phyloP scores from a whole-genome alignment of 2,888 invertebrate genomes.

The Apomyelois bistriatella region DNA sequence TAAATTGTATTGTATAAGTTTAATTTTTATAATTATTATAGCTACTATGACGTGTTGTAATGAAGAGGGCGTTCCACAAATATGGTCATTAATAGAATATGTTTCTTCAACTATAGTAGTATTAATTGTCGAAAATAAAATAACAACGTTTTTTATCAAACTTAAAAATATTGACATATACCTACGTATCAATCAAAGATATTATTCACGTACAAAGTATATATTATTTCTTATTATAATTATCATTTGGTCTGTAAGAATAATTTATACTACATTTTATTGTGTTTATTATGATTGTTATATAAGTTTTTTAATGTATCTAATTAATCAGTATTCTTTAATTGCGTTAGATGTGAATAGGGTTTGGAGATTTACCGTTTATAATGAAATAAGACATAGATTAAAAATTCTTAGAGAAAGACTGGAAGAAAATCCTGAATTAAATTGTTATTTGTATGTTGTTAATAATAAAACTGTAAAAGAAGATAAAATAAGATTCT shows the following conservation, averaged over 20 bases:
- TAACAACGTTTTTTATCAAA: slow-evolving; percentile 26
- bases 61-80: background rate
- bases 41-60: slow-evolving; percentile 2
- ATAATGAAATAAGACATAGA: slow-evolving; percentile 53
- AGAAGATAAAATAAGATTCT: slow-evolving; percentile 51
- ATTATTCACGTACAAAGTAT: slow-evolving; percentile 33
- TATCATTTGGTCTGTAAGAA: slow-evolving; percentile 42
- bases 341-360: slow-evolving; percentile 57
- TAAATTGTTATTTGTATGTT: slow-evolving; percentile 52
- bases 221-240: slow-evolving; percentile 34
- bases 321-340: slow-evolving; percentile 45
- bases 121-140: slow-evolving; percentile 3
- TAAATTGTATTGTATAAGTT: slow-evolving; percentile 39
- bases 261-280: slow-evolving; percentile 40
- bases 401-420: slow-evolving; percentile 48
- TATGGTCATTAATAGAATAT: slow-evolving; percentile 10
- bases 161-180: slow-evolving; percentile 43
- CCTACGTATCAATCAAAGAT: slow-evolving; percentile 43
- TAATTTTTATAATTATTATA: slow-evolving; percentile 25
- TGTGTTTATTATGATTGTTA: slow-evolving; percentile 42
- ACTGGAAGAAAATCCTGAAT: slow-evolving; percentile 47
- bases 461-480: slow-evolving; percentile 48
- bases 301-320: slow-evolving; percentile 30
- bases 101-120: background rate
- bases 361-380: slow-evolving; percentile 58